Evolutionary conservation across 2,888 invertebrate species (phyloP), one percentile per base, ranked within the genome.

Genomic region (Camptogramma bilineatum): DNA sequence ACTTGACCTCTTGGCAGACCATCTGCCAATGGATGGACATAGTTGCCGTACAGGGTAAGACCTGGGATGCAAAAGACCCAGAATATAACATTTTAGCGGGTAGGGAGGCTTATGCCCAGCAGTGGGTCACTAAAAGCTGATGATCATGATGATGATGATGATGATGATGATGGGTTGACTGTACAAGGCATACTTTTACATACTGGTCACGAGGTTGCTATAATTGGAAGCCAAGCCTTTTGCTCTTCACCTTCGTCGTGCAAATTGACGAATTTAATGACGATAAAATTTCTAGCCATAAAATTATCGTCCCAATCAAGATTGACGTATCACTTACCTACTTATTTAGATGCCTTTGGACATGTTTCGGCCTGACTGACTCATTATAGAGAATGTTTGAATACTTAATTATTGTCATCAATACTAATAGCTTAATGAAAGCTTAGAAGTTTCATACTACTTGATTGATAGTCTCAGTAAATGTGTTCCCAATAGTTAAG

Each of bases 261-360:
- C 60, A 58, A 70, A 61, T 64, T 65, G 65, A 59, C 42, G 18
- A 47, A 63, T 66, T 65, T 65, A 61, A 52, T 56, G 64, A 60
- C 52, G 13, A 53, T 69, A 61, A 62, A 61, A 31, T 65, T 63
- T 65, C 65, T 65, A 62, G 54, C 39, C 61, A 65, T 65, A 62
- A 65, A 61, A 62, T 54, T 58, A 62, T 51, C 51, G 34, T 50
- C 57, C 34, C 31, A 31, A 58, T 63, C 56, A 53, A 28, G 44
- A 53, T 55, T 52, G 56, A 52, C 28, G 48, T 24, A 42, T 64
- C 53, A 58, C 53, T 54, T 51, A 39, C 48, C 52, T 24, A 53
- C 48, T 42, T 16, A 53, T 18, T 7, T 46, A 46, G 28, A 28
- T 13, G 39, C 28, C 56, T 28, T 28, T 54, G 51, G 44, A 53